These are phyloP conservation scores for Nomada fabriciana DNA, from an alignment of 2,888 invertebrate genomes.

Conservation along the genomic window DNA sequence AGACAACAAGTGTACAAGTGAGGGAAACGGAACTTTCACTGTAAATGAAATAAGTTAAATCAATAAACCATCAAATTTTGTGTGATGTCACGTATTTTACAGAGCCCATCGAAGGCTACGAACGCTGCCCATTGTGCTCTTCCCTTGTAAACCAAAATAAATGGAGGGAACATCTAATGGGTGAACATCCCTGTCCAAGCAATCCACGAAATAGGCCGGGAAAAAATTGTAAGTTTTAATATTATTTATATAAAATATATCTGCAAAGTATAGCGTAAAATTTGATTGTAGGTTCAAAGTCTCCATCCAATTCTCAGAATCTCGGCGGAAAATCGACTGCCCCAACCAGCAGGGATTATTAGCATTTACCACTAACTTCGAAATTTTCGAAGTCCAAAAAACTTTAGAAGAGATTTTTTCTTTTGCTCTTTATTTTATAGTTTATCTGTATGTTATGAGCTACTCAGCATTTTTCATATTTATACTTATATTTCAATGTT, in stretches of 20 bases:
- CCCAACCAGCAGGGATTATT: conserved; percentile 81
- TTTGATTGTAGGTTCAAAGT: conserved; percentile 78
- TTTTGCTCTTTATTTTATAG: conserved; percentile 73
- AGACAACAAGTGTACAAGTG: conserved; percentile 88
- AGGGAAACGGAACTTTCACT: conserved; percentile 62
- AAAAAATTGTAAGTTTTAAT: conserved; percentile 77
- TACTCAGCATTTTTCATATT: conserved; percentile 78
- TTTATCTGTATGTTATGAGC: conserved; percentile 76
- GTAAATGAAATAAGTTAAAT: not conserved
- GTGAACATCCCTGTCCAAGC: conserved; percentile 85
- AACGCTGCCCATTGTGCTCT: conserved; percentile 95
- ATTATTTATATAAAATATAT: not conserved
- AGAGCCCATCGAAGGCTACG: conserved; percentile 87
- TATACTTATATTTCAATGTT: conserved; percentile 73
- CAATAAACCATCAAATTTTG: not conserved
- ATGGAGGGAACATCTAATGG: conserved; percentile 93
- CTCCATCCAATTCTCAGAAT: conserved; percentile 81
- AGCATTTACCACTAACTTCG: conserved; percentile 68
- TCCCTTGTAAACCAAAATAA: conserved; percentile 92
- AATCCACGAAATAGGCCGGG: conserved; percentile 80
- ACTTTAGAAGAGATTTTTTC: conserved; percentile 68
- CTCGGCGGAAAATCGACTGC: conserved; percentile 80
- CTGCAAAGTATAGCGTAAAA: not conserved
- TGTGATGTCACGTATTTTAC: conserved; percentile 49
- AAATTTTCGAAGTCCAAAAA: conserved; percentile 55